Conservation (phyloP, 1,140 invertebrate genomes). For the Trachelipus rathkii region DNA sequence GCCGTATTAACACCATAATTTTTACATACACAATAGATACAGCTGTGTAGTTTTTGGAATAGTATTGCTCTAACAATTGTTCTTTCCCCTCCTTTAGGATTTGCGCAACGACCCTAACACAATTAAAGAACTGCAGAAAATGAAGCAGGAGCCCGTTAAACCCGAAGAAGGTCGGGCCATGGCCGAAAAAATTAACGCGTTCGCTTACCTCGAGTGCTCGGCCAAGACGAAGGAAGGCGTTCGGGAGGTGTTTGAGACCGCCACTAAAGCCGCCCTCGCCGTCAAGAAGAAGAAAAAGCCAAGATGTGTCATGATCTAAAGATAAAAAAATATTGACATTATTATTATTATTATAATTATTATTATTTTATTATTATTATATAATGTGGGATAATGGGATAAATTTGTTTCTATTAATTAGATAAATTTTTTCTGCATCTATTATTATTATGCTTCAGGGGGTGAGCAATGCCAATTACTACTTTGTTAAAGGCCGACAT, state of each 20-base stretch:
- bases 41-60: no score
- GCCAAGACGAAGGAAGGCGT: slow-evolving; percentile 99
- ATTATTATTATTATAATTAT: no score
- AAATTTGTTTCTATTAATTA: no score
- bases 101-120: slow-evolving; percentile 94
- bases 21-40: no score
- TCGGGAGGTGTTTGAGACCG: slow-evolving; percentile 97
- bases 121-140: slow-evolving; percentile 92
- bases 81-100: slow-evolving; percentile 50
- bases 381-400: no score
- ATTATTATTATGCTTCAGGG: no score
- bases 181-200: slow-evolving; percentile 99
- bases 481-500: no score
- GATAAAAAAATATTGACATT: background rate
- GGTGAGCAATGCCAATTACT: no score
- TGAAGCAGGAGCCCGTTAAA: slow-evolving; percentile 99
- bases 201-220: slow-evolving; percentile 98
- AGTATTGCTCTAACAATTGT: no score
- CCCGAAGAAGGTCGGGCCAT: slow-evolving; percentile 94
- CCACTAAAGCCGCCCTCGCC: slow-evolving; percentile 86
- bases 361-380: no score
- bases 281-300: slow-evolving; percentile 46
- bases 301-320: slow-evolving; percentile 49
- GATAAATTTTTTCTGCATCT: no score
- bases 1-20: no score